Conservation (phyloP, 2,888 invertebrate genomes). For the Cheilosia grossa region DNA sequence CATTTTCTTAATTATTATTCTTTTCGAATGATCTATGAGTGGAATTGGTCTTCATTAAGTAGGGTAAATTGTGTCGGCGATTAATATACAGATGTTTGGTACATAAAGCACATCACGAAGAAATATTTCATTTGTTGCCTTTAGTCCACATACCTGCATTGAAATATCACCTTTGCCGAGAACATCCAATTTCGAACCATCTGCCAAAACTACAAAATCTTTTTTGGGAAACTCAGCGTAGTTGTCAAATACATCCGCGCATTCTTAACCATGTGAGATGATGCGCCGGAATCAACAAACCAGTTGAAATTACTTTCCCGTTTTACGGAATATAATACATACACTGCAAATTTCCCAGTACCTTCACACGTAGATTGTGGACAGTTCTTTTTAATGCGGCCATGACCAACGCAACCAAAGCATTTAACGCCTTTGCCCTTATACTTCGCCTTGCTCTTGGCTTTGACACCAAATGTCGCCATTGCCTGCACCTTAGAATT, state of each 20-base stretch:
- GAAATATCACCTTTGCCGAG: constrained; percentile 2
- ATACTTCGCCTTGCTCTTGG: background rate
- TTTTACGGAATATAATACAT: background rate
- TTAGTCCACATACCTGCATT: background rate
- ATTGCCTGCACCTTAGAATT: background rate
- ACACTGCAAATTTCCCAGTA: background rate
- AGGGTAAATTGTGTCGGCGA: too few species aligned
- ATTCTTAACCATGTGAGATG: constrained; percentile 11
- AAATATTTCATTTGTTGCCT: background rate
- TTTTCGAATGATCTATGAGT: too few species aligned
- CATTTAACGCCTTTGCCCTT: background rate
- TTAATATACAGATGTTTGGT: constrained; percentile 10
- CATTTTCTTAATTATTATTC: too few species aligned
- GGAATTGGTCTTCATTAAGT: too few species aligned
- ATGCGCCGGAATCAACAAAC: constrained; percentile 3
- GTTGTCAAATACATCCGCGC: background rate
- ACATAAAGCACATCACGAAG: constrained; percentile 14
- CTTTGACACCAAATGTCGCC: background rate
- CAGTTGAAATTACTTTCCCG: background rate
- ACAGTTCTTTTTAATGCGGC: background rate
- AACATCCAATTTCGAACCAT: background rate
- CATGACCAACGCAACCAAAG: too few species aligned
- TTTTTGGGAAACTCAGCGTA: background rate
- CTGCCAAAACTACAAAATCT: constrained; percentile 4
- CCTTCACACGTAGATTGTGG: background rate